These are phyloP conservation scores for Osmoderma eremita DNA, from an alignment of 2,888 invertebrate species.

Conservation along the genomic window DNA sequence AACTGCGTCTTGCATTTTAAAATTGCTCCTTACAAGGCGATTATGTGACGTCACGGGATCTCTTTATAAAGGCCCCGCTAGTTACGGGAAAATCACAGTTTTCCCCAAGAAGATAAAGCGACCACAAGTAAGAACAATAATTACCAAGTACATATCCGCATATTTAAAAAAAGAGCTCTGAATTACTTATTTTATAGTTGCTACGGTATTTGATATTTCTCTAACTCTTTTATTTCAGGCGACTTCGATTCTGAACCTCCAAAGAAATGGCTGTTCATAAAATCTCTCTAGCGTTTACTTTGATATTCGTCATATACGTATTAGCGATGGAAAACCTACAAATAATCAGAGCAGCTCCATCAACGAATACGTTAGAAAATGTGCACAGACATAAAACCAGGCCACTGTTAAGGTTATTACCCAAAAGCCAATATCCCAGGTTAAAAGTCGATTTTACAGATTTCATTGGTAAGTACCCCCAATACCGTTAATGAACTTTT, in stretches of 20 bases:
- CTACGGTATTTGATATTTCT: background rate
- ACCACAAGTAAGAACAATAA: conserved; percentile 20
- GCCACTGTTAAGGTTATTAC: conserved; percentile 49
- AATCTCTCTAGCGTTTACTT: conserved; percentile 2
- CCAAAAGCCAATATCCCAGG: conserved; percentile 51
- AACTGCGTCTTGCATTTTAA: conserved; percentile 38
- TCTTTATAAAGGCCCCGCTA: conserved; percentile 20
- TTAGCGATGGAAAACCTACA: conserved; percentile 5
- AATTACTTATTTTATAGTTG: background rate
- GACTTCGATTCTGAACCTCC: background rate
- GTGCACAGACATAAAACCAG: conserved; percentile 49
- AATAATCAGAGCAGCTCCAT: conserved; percentile 42
- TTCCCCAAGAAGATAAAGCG: conserved; percentile 27
- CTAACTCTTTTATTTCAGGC: conserved; percentile 1
- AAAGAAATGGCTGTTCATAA: conserved; percentile 1
- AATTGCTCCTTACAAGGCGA: conserved; percentile 25
- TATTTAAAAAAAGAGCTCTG: background rate
- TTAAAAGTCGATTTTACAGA: conserved; percentile 54
- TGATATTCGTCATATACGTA: conserved; percentile 8
- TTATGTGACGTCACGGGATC: conserved; percentile 30
- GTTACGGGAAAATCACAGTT: conserved; percentile 22
- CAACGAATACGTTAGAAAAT: conserved; percentile 45
- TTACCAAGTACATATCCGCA: background rate
- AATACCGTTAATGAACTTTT: background rate
- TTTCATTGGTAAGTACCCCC: conserved; percentile 53